Conservation (phyloP, 1,140 invertebrate genomes). For the Drosophila funebris region DNA sequence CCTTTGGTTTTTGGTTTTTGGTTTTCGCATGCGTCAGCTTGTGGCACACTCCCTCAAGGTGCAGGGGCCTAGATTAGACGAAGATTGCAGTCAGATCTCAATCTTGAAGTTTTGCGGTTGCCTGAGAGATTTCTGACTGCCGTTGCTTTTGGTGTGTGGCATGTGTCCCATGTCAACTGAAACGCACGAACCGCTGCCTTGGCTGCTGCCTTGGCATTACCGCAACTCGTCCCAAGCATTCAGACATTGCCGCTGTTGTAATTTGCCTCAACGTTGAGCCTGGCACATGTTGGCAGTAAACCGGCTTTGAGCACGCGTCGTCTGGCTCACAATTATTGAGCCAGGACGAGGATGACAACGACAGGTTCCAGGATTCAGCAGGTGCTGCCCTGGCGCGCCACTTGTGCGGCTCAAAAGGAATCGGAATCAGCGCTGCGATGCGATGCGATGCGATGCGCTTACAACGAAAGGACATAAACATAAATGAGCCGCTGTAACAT, state of each 20-base stretch:
- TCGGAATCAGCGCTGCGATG: conserved; percentile 68
- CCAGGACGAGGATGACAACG: conserved; percentile 48
- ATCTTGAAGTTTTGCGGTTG: conserved; percentile 62
- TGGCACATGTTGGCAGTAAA: conserved; percentile 76
- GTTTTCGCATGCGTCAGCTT: conserved; percentile 69
- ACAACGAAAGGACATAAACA: conserved; percentile 82
- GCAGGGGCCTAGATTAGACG: conserved; percentile 67
- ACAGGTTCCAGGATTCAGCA: conserved; percentile 79
- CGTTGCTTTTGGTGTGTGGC: conserved; percentile 56
- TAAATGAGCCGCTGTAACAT: conserved; percentile 80
- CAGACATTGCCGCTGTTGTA: conserved; percentile 52
- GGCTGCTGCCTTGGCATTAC: background rate
- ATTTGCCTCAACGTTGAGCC: conserved; percentile 51
- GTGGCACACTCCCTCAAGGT: conserved; percentile 70
- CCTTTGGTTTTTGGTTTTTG: conserved; percentile 24
- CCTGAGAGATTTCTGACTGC: conserved; percentile 70
- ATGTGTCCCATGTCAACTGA: conserved; percentile 72
- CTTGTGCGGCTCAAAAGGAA: conserved; percentile 60
- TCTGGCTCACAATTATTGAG: conserved; percentile 73
- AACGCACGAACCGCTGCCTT: background rate
- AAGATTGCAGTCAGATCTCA: conserved; percentile 51
- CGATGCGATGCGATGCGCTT: conserved; percentile 64
- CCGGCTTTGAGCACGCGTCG: conserved; percentile 79
- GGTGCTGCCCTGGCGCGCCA: conserved; percentile 53
- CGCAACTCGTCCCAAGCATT: background rate